Percentiles rank a stretch among this genome's conserved stretches.
phyloP scores from a whole-genome alignment of 2,888 invertebrate species.

The Heliothis peltigera region DNA sequence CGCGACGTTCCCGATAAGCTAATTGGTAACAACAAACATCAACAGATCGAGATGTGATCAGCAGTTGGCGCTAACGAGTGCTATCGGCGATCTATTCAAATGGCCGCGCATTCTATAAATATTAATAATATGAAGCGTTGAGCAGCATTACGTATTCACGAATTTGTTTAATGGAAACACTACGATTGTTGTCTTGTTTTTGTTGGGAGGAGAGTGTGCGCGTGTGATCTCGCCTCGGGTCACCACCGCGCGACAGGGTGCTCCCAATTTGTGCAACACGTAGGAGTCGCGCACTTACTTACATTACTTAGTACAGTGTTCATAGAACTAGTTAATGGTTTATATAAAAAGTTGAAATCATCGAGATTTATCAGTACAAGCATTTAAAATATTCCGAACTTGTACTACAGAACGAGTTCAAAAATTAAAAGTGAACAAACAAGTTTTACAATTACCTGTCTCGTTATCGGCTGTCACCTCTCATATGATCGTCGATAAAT shows the following conservation, averaged over 20 bases:
- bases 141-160: constrained; percentile 82
- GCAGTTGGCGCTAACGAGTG: constrained; percentile 69
- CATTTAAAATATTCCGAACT: constrained; percentile 3
- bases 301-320: not conserved
- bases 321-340: too few relatives aligned
- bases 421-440: constrained; percentile 35
- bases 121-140: constrained; percentile 78
- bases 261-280: constrained; percentile 38
- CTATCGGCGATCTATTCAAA: constrained; percentile 87
- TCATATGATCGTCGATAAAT: constrained; percentile 19
- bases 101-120: constrained; percentile 79
- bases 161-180: constrained; percentile 85
- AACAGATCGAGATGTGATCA: constrained; percentile 74
- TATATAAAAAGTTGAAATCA: not conserved
- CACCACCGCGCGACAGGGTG: constrained; percentile 81
- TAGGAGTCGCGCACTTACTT: too few relatives aligned
- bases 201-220: constrained; percentile 74
- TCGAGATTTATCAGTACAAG: constrained; percentile 7
- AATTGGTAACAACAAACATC: constrained; percentile 77
- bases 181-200: constrained; percentile 80
- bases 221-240: constrained; percentile 77
- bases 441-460: constrained; percentile 37
- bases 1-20: constrained; percentile 74
- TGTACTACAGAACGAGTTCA: constrained; percentile 9
- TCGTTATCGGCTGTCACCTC: constrained; percentile 29